phyloP scores from a whole-genome alignment of 2,113 vertebrate genomes.

The Phoxinus phoxinus region DNA sequence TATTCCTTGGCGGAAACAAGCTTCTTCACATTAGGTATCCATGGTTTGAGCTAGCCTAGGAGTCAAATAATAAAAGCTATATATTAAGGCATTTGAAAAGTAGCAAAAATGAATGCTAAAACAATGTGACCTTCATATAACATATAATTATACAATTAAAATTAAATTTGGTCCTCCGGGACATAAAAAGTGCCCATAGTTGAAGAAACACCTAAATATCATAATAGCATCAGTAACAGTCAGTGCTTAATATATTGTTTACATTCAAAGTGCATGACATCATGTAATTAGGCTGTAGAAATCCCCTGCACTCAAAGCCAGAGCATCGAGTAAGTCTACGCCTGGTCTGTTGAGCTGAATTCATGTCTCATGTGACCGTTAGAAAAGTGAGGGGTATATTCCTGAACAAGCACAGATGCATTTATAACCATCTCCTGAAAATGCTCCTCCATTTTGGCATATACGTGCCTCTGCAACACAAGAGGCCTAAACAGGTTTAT shows the following conservation, averaged over 20 bases:
- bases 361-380: constrained; percentile 59
- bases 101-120: background rate
- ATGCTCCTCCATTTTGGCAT: constrained; percentile 80
- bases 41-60: background rate
- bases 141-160: background rate
- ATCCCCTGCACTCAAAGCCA: background rate
- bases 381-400: constrained; percentile 81
- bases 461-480: constrained; percentile 80
- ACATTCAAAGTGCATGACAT: background rate
- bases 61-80: background rate
- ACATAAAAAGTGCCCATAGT: background rate
- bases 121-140: background rate
- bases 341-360: constrained; percentile 44
- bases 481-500: constrained; percentile 91
- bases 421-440: constrained; percentile 94
- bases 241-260: constrained; percentile 27
- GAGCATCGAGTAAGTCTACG: background rate
- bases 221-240: constrained; percentile 14
- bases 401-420: constrained; percentile 83
- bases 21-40: background rate
- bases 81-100: background rate
- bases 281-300: constrained; percentile 26
- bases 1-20: too few relatives aligned
- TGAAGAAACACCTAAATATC: constrained; percentile 7
- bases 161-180: background rate